These are phyloP conservation scores for Paguma larvata DNA, from an alignment of 2,797 vertebrate genomes.

Conservation along the genomic window DNA sequence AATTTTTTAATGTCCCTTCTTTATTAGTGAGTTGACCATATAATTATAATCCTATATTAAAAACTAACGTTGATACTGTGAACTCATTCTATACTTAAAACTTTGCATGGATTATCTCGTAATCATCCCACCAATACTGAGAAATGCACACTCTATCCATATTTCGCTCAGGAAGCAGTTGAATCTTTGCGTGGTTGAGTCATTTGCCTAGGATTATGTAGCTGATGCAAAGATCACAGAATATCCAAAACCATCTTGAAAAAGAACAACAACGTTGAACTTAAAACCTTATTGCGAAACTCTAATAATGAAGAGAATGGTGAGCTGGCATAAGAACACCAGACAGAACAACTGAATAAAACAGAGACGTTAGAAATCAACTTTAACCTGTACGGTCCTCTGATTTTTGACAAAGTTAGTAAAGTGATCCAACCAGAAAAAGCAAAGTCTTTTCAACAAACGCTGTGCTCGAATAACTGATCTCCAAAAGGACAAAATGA, in stretches of 20 bases:
- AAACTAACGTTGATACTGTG: background rate
- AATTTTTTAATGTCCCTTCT: background rate
- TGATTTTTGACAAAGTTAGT: background rate
- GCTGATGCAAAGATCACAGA: background rate
- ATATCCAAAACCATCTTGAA: background rate
- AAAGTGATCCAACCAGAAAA: background rate
- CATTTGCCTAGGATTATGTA: background rate
- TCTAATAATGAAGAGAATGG: background rate
- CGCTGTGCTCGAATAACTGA: background rate
- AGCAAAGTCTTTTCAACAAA: background rate
- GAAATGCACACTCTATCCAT: background rate
- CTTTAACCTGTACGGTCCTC: background rate
- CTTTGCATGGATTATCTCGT: background rate
- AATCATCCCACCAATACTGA: background rate
- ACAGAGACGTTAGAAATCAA: background rate
- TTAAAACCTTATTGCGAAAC: background rate
- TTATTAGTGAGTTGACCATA: background rate
- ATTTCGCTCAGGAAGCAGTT: background rate
- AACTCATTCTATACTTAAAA: background rate
- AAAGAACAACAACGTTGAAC: background rate
- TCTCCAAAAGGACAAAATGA: background rate
- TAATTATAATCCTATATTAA: background rate
- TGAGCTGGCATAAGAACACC: background rate
- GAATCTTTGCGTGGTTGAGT: background rate
- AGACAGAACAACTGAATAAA: background rate